Conservation (phyloP, 53 echinoderm and acorn worm species). For the Luidia sarsii region DNA sequence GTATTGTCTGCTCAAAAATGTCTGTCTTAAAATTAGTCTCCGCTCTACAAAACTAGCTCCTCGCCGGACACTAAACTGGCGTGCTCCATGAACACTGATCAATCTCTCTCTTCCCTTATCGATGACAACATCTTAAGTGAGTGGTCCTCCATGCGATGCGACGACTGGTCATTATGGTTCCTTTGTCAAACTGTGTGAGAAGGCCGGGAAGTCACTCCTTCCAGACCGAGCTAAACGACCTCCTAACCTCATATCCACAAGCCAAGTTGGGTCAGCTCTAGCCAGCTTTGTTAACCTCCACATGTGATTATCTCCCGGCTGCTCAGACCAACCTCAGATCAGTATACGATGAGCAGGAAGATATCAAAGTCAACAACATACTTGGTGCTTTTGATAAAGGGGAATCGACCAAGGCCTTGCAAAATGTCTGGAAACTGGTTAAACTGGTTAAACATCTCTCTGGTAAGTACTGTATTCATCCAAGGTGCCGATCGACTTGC, state of each 20-base stretch:
- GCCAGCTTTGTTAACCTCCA: neutral
- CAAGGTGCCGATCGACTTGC: neutral
- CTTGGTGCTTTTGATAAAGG: neutral
- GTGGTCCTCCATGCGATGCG: too few species aligned
- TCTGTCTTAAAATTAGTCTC: too few species aligned
- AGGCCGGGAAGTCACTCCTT: too few species aligned
- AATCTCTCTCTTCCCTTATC: too few species aligned
- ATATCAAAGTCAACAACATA: neutral
- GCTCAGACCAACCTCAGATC: neutral
- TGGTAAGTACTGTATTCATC: neutral
- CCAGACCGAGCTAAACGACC: too few species aligned
- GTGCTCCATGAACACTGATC: too few species aligned
- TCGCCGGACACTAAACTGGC: too few species aligned
- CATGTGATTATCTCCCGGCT: neutral
- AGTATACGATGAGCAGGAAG: neutral
- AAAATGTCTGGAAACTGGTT: constrained; percentile 5
- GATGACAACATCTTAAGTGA: too few species aligned
- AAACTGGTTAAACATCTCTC: neutral
- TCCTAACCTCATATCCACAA: neutral
- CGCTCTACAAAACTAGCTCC: too few species aligned
- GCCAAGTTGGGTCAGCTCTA: neutral
- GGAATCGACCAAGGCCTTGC: neutral
- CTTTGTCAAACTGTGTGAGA: too few species aligned
- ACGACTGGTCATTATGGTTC: too few species aligned
- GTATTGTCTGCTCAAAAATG: neutral